Evolutionary conservation across 1,140 invertebrate genomes (phyloP).

Genomic region (Plutomurus gul): DNA sequence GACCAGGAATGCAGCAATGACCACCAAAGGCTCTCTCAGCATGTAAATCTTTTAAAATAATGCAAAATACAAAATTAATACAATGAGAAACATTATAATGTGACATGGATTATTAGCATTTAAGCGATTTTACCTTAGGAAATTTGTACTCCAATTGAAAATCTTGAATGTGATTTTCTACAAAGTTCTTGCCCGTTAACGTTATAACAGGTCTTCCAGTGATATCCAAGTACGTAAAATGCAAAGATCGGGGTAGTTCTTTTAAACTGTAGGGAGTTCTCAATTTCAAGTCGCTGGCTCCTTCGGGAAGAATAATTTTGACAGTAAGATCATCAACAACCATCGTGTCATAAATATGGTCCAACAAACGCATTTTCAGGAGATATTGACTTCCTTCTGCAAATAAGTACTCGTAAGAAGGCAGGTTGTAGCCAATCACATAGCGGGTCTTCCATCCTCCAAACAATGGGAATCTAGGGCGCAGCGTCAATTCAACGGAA

Average conservation of each 20-base stretch:
- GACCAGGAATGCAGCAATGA: conserved; percentile 84
- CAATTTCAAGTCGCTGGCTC: conserved; percentile 78
- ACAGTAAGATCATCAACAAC: conserved; percentile 87
- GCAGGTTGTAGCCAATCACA: conserved; percentile 94
- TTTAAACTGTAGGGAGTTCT: conserved; percentile 80
- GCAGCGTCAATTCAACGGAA: conserved; percentile 90
- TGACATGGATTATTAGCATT: not conserved
- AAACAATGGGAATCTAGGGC: conserved; percentile 95
- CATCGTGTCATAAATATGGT: conserved; percentile 97
- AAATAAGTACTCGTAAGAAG: conserved; percentile 93
- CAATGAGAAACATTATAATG: not conserved
- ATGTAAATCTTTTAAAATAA: conserved; percentile 60
- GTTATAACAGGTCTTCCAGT: conserved; percentile 87
- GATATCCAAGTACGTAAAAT: conserved; percentile 95
- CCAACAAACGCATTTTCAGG: conserved; percentile 88
- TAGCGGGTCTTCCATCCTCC: conserved; percentile 99
- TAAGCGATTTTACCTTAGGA: conserved; percentile 63
- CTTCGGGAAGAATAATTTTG: conserved; percentile 94
- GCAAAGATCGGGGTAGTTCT: conserved; percentile 73
- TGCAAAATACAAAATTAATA: not conserved
- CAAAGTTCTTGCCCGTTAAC: conserved; percentile 83
- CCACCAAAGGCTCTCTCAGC: conserved; percentile 89
- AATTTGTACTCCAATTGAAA: conserved; percentile 83
- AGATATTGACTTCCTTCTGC: conserved; percentile 74
- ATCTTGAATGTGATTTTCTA: conserved; percentile 96